Percentiles rank a stretch among this genome's conserved stretches.
These are phyloP conservation scores for Gnatocerus cornutus DNA, from an alignment of 2,888 invertebrate species.

Conservation along the genomic window DNA sequence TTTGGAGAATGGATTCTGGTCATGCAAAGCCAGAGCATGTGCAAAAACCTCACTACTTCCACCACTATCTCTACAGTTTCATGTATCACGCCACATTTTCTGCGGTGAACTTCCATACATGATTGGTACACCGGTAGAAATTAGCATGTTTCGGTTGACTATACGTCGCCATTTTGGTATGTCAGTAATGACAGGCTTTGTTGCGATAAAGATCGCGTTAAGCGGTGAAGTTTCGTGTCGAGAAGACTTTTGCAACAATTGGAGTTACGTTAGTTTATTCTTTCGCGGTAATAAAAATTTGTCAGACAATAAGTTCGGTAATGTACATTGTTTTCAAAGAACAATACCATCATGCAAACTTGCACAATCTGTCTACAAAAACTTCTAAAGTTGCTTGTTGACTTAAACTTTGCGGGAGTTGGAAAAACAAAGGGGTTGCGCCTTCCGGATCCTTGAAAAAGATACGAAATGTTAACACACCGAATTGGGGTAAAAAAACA, in stretches of 20 bases:
- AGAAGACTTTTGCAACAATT: conserved; percentile 18
- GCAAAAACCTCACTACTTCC: conserved; percentile 45
- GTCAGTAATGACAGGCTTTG: conserved; percentile 35
- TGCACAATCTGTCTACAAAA: conserved; percentile 65
- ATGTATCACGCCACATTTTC: conserved; percentile 45
- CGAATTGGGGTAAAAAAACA: not conserved
- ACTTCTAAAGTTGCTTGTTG: conserved; percentile 63
- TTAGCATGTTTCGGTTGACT: conserved; percentile 51
- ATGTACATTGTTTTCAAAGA: conserved; percentile 65
- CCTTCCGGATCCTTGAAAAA: conserved; percentile 49
- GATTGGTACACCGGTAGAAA: conserved; percentile 52
- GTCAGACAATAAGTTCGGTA: conserved; percentile 62
- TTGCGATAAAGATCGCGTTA: conserved; percentile 6
- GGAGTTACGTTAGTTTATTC: conserved; percentile 36
- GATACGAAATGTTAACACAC: conserved; percentile 5
- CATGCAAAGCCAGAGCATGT: conserved; percentile 54
- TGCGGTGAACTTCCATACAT: conserved; percentile 52
- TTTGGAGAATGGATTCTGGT: conserved; percentile 53
- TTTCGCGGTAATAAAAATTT: conserved; percentile 62
- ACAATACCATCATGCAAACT: conserved; percentile 65
- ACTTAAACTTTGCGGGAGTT: conserved; percentile 58
- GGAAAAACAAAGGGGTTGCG: conserved; percentile 55
- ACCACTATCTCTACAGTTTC: conserved; percentile 46
- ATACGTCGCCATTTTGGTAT: conserved; percentile 39
- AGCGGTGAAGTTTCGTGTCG: conserved; percentile 14